Base-by-base conservation (phyloP, 1,140 invertebrate genomes). In the Euborellia annulipes region DNA sequence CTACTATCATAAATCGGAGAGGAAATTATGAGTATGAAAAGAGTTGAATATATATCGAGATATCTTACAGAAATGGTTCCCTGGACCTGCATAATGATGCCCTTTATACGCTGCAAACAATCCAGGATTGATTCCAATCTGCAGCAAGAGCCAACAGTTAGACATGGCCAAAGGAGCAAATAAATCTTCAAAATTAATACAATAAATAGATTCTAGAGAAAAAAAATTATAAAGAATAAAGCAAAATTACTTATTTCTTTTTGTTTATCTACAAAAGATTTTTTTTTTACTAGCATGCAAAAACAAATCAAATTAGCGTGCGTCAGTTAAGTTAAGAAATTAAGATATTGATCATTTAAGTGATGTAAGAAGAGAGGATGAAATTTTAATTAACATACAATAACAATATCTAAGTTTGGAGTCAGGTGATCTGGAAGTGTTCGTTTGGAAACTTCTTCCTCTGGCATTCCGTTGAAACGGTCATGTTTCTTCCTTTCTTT, bases 61-160 rank as follows among this genome's bases (percentile, higher is more conserved):
- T 27, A 27, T 27, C 77, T 78, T 67, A 82, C 93, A 98, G 66
- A 97, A 96, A 70, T 98, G 93, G 70, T 98, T 97, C 23, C 92
- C 92, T 44, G 91, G 92, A 41, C 93, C 93, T 38, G 92, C 92
- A 70, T 97, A 97, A 65, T 97, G 92, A 68, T 96, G 92, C 7
- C 92, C 91, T 66, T 94, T 93, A 67, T 92, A 94, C 42, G 92
- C 93, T 45, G 92, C 90, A 68, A 93, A 93, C 52, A 96, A 68
- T 2, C 92, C 91, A 34, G 93, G 93, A 71, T 97, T 96, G 53
- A 97, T 95, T 50, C 93, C 93, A 68, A 97, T 88, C 91, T 96
- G 68, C 13, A 62, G 61, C 59, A 47, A 59, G 55, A 51, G 23
- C 23, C 23, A 27, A 27, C 4, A 27, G 23, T 27, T 27, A 27